phyloP scores from a whole-genome alignment of 2,888 invertebrate species.

The Macrophya alboannulata region DNA sequence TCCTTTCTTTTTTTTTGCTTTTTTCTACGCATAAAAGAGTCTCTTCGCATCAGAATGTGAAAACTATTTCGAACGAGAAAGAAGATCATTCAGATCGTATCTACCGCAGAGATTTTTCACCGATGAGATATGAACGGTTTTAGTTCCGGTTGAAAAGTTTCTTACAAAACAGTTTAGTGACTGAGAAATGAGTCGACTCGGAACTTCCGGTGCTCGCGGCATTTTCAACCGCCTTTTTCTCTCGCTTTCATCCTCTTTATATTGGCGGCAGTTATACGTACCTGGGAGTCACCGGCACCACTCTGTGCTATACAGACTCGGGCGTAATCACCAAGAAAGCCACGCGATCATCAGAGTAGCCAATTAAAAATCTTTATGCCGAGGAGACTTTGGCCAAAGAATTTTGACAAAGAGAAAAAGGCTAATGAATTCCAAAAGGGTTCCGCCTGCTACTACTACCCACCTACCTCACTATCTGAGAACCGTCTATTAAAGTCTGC shows the following conservation, averaged over 20 bases:
- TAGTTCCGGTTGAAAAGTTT: not conserved
- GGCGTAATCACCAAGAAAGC: slow-evolving; percentile 27
- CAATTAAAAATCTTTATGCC: slow-evolving; percentile 70
- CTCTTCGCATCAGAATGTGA: not conserved
- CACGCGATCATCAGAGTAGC: slow-evolving; percentile 63
- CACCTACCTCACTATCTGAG: not conserved
- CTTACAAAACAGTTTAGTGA: not conserved
- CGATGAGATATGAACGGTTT: not conserved
- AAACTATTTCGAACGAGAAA: not conserved
- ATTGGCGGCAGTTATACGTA: not conserved
- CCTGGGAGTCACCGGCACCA: not conserved
- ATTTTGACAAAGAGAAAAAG: slow-evolving; percentile 37
- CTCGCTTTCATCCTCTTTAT: slow-evolving; percentile 15
- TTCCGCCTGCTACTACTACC: slow-evolving; percentile 1
- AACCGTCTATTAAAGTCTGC: not conserved
- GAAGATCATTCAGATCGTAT: not conserved
- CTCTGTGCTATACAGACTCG: not conserved
- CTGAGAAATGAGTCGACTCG: not conserved
- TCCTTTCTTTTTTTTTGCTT: too few relatives aligned
- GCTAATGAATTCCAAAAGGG: slow-evolving; percentile 48
- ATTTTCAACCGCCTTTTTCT: not conserved
- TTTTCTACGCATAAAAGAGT: too few relatives aligned
- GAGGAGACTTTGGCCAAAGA: slow-evolving; percentile 47
- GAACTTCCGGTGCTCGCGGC: not conserved
- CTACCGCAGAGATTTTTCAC: not conserved